Evolutionary conservation across 1,140 invertebrate genomes (phyloP).

Genomic region (Spodoptera litura): DNA sequence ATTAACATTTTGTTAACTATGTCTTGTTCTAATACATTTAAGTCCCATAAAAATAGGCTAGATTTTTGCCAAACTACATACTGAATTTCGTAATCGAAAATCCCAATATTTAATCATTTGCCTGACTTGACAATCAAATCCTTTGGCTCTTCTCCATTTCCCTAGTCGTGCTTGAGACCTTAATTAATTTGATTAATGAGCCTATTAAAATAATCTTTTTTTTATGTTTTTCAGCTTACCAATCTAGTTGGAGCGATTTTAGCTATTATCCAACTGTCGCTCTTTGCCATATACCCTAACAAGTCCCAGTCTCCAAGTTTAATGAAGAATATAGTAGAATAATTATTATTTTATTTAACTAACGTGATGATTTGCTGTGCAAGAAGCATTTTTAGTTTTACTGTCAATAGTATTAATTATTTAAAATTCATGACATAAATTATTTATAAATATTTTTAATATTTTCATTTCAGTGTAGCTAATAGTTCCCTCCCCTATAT

Average conservation of each 20-base stretch:
- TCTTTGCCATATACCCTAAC: constrained; percentile 90
- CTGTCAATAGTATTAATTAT: too few relatives aligned
- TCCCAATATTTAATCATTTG: too few relatives aligned
- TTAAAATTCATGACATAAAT: neutral
- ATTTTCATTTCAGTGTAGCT: neutral
- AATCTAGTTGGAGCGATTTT: constrained; percentile 91
- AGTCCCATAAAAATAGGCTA: too few relatives aligned
- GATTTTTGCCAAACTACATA: too few relatives aligned
- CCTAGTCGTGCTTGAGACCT: too few relatives aligned
- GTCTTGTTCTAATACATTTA: too few relatives aligned
- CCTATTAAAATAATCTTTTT: constrained; percentile 4
- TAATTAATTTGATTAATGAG: too few relatives aligned
- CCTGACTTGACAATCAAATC: too few relatives aligned
- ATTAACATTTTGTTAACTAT: too few relatives aligned
- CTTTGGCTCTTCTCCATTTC: too few relatives aligned
- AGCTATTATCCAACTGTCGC: constrained; percentile 88
- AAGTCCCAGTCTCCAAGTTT: constrained; percentile 59
- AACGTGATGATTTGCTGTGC: constrained; percentile 3
- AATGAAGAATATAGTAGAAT: constrained; percentile 66
- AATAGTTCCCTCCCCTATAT: too few relatives aligned
- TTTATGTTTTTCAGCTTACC: constrained; percentile 87
- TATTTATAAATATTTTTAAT: neutral
- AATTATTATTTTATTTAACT: constrained; percentile 24
- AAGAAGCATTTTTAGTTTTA: constrained; percentile 16
- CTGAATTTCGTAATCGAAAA: too few relatives aligned